Evolutionary conservation across 2,888 invertebrate genomes (phyloP), one percentile per base, ranked within the genome.

Genomic region (Philonicus albiceps): DNA sequence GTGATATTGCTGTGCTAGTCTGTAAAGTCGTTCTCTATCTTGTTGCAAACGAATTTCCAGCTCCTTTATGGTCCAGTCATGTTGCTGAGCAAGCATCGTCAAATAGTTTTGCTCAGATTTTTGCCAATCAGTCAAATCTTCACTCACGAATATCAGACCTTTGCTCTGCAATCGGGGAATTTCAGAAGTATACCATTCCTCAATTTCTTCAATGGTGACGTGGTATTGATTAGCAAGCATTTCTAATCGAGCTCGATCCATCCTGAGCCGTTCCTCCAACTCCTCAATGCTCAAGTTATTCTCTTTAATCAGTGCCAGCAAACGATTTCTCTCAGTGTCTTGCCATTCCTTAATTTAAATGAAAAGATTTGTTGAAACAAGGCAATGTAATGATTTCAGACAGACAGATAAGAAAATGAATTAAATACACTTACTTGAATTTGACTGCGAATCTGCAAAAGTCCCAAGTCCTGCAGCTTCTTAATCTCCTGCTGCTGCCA

Each of bases 131-230:
- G 91, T 90, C 2, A 92, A 88, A 27, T 90, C 90, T 34, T 90
- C 90, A 78, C 22, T 55, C 37, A 85, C 22, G 37, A 55, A 1
- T 1, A 91, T 87, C 1, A 90, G 87, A 0, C 91, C 91, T 76
- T 91, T 89, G 16, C 89, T 90, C n/a, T 91, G 90, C 1, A 92
- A 88, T 8, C 90, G 90, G 13, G 90, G 87, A 13, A 92, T 91
- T 87, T 92, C 91, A 8, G 90, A 89, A 37, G 91, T 91, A 3
- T 91, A 90, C 92, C 92, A 92, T 40, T 90, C 90, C 84, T 91
- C 91, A 64, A 92, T 91, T 87, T 92, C 91, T 85, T 91, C 91
- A 1, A 91, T 91, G 1, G 90, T 90, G 22, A 91, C 90, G 49
- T 91, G 91, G 86, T 92, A 90, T 87, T 91, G 90, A 74, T 90